These are phyloP conservation scores for Tenebrosternarchus preto DNA, from an alignment of 2,113 vertebrate genomes.

Conservation along the genomic window DNA sequence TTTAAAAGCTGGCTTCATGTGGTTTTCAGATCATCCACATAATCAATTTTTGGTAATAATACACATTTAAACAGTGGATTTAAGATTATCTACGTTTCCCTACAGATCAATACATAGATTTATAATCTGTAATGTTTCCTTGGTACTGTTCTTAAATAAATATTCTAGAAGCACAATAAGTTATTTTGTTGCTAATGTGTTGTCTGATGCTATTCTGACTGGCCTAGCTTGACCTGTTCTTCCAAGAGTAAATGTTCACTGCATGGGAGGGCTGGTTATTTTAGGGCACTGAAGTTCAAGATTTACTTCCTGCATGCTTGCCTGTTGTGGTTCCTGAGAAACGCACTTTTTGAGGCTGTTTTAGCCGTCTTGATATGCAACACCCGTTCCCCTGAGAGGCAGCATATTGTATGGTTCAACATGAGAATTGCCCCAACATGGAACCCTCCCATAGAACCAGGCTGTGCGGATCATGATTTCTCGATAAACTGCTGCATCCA, in stretches of 20 bases:
- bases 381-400: background rate
- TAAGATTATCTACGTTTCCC: too few species aligned
- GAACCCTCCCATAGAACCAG: slow-evolving; percentile 26
- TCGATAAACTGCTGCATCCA: slow-evolving; percentile 35
- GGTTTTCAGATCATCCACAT: background rate
- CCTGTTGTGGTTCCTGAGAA: background rate
- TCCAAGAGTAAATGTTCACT: background rate
- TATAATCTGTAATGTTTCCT: background rate
- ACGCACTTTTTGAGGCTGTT: background rate
- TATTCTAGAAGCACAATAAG: too few species aligned
- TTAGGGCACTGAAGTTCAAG: background rate
- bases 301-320: background rate
- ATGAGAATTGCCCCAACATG: slow-evolving; percentile 17
- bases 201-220: background rate
- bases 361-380: background rate
- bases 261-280: background rate
- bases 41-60: background rate
- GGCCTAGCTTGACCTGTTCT: background rate
- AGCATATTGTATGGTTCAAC: slow-evolving; percentile 10
- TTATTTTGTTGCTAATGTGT: background rate
- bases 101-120: background rate
- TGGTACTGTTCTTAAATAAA: background rate
- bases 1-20: background rate
- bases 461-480: slow-evolving; percentile 49
- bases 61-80: background rate